These are phyloP conservation scores for Aphaenogaster floridana DNA, from an alignment of 1,140 invertebrate genomes.

Conservation along the genomic window DNA sequence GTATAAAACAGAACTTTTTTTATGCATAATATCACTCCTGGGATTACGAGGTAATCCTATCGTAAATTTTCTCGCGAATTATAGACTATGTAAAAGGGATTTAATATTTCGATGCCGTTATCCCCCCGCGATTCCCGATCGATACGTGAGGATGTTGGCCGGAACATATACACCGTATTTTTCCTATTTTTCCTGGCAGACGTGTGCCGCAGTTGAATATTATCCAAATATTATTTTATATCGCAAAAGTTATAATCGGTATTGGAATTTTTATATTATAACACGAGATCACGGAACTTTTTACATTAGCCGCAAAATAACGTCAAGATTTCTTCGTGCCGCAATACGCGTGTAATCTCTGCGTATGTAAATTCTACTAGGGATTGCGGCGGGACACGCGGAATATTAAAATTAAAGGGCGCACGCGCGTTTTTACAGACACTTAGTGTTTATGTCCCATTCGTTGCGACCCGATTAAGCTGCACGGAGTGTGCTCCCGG, in stretches of 20 bases:
- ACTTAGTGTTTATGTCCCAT: constrained; percentile 66
- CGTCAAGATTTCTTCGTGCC: background rate
- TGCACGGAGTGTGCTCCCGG: constrained; percentile 44
- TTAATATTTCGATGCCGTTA: constrained; percentile 46
- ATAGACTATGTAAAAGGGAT: constrained; percentile 32
- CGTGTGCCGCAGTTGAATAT: background rate
- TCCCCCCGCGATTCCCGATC: background rate
- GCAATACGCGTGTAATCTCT: constrained; percentile 4
- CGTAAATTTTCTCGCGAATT: constrained; percentile 53
- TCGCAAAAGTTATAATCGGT: background rate
- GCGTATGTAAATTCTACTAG: constrained; percentile 14
- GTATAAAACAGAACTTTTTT: constrained; percentile 47
- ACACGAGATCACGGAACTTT: background rate
- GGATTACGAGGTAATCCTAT: constrained; percentile 42
- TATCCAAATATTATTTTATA: constrained; percentile 7
- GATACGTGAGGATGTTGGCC: background rate
- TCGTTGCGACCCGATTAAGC: constrained; percentile 59
- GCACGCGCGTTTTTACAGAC: constrained; percentile 37
- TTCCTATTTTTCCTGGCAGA: background rate
- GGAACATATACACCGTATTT: constrained; percentile 1
- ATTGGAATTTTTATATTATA: background rate
- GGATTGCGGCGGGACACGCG: background rate
- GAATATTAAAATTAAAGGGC: constrained; percentile 37
- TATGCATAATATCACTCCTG: constrained; percentile 25
- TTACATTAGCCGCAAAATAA: background rate